Evolutionary conservation across 2,797 vertebrate species (phyloP).

Genomic region (Thaleichthys pacificus): DNA sequence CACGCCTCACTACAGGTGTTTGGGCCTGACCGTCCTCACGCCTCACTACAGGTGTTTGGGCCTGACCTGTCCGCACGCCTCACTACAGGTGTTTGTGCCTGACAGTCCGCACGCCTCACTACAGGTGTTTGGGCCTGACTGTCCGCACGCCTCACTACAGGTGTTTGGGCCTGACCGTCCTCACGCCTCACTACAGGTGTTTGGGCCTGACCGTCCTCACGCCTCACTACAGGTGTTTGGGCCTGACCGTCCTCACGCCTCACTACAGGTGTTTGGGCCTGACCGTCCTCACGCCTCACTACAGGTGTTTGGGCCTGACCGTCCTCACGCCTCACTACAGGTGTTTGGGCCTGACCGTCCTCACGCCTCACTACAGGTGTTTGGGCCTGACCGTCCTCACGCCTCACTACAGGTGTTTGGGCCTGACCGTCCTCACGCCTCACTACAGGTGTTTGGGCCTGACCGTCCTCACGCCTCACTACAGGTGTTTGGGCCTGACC

Average conservation of each 20-base stretch:
- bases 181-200: neutral
- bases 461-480: too few species aligned
- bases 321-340: neutral
- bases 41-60: neutral
- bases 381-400: neutral
- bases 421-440: neutral
- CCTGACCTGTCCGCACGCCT: neutral
- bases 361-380: neutral
- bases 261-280: neutral
- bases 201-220: neutral
- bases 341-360: neutral
- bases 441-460: neutral
- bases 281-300: too few species aligned
- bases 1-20: neutral
- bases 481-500: neutral
- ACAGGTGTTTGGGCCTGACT: neutral
- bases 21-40: neutral
- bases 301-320: neutral
- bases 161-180: neutral
- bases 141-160: neutral
- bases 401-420: neutral
- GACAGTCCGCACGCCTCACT: too few species aligned
- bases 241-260: neutral
- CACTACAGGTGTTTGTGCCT: neutral
- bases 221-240: neutral